Evolutionary conservation across 2,888 invertebrate genomes (phyloP).

Genomic region (Ornithoptera alexandrae): DNA sequence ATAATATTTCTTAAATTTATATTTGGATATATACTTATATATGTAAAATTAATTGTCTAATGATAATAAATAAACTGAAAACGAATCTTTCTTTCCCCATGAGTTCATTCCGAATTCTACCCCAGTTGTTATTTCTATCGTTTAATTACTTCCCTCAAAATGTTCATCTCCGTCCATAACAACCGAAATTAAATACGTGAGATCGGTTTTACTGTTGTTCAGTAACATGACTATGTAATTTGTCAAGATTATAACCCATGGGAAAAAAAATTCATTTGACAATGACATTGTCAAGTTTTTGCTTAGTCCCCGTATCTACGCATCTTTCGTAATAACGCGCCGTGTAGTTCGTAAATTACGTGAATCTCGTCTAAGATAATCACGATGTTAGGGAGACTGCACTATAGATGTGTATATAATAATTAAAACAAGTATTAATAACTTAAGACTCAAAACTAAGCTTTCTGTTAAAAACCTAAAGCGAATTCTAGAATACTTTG

Average conservation of each 20-base stretch:
- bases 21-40: too few species aligned
- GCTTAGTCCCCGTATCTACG: conserved; percentile 27
- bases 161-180: background rate
- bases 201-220: background rate
- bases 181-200: background rate
- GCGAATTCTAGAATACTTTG: too few species aligned
- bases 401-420: conserved; percentile 9
- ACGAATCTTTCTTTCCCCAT: background rate
- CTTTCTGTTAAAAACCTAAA: too few species aligned
- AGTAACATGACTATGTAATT: conserved; percentile 8
- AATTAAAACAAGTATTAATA: background rate
- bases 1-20: too few species aligned
- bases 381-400: conserved; percentile 29
- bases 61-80: too few species aligned
- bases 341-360: conserved; percentile 37
- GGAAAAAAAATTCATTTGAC: conserved; percentile 21
- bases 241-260: conserved; percentile 20
- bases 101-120: background rate
- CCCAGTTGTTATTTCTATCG: background rate
- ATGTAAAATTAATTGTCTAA: too few species aligned
- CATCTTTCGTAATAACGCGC: conserved; percentile 33
- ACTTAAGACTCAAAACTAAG: too few species aligned
- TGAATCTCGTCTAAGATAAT: conserved; percentile 33
- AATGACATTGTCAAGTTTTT: conserved; percentile 26
- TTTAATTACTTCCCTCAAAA: background rate